Evolutionary conservation across 2,888 invertebrate genomes (phyloP).

Genomic region (Sphaerophoria taeniata): DNA sequence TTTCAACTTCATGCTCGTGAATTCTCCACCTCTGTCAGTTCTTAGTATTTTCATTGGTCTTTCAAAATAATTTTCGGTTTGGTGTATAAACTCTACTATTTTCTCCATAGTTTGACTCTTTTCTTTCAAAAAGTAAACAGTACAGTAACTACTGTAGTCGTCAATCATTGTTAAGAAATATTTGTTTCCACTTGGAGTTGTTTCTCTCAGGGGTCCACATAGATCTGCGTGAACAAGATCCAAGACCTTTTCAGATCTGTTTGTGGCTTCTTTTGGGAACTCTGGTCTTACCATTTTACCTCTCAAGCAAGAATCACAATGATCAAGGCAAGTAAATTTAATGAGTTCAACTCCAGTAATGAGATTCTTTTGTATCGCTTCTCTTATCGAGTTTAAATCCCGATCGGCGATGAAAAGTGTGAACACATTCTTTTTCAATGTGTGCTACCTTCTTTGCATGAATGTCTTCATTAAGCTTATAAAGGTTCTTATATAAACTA

Average conservation of each 20-base stretch:
- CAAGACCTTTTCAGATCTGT: not conserved
- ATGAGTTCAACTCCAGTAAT: constrained; percentile 6
- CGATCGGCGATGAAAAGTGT: no score
- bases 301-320: not conserved
- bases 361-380: not conserved
- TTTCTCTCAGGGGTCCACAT: no score
- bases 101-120: not conserved
- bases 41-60: constrained; percentile 1
- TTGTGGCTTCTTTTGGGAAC: not conserved
- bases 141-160: no score
- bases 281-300: no score
- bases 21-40: constrained; percentile 3
- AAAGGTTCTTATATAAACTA: no score
- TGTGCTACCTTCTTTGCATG: no score
- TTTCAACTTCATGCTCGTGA: not conserved
- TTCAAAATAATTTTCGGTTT: not conserved
- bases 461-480: no score
- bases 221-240: no score
- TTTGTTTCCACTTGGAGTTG: no score
- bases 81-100: not conserved
- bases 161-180: no score
- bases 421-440: no score
- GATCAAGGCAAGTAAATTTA: not conserved
- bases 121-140: constrained; percentile 1
- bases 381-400: no score